A percentile compares a stretch with the other conserved stretches of the same genome.
phyloP scores from a whole-genome alignment of 2,797 vertebrate species.

The Cirrhinus molitorella region DNA sequence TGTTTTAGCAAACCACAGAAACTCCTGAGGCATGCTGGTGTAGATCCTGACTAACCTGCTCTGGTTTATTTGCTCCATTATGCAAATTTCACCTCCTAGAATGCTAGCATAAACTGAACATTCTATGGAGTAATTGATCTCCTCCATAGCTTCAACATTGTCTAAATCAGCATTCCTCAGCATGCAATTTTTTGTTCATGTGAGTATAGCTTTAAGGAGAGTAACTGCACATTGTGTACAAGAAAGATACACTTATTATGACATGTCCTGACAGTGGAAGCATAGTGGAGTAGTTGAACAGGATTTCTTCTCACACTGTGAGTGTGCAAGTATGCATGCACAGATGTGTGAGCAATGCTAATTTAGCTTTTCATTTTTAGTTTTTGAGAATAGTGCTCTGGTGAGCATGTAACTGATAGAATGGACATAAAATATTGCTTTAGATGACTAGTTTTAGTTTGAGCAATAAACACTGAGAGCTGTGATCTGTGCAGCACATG shows the following conservation, averaged over 20 bases:
- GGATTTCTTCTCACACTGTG: slow-evolving; percentile 50
- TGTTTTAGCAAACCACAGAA: slow-evolving; percentile 17
- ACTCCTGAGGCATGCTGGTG: neutral
- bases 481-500: neutral
- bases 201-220: slow-evolving; percentile 15
- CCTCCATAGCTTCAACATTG: neutral
- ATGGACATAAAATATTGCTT: slow-evolving; percentile 5
- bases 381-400: neutral
- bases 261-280: slow-evolving; percentile 57
- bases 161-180: neutral
- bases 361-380: neutral
- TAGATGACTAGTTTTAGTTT: neutral
- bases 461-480: neutral
- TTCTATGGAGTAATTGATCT: neutral
- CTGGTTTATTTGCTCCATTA: slow-evolving; percentile 6
- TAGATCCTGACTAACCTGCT: slow-evolving; percentile 34
- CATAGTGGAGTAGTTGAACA: slow-evolving; percentile 53
- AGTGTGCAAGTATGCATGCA: slow-evolving; percentile 27
- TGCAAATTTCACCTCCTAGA: slow-evolving; percentile 15
- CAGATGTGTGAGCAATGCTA: neutral
- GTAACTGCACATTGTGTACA: slow-evolving; percentile 17
- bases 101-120: neutral
- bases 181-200: slow-evolving; percentile 7
- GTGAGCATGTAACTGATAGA: neutral
- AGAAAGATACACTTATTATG: slow-evolving; percentile 31